phyloP scores from a whole-genome alignment of 2,113 vertebrate species.

The Colossoma macropomum region DNA sequence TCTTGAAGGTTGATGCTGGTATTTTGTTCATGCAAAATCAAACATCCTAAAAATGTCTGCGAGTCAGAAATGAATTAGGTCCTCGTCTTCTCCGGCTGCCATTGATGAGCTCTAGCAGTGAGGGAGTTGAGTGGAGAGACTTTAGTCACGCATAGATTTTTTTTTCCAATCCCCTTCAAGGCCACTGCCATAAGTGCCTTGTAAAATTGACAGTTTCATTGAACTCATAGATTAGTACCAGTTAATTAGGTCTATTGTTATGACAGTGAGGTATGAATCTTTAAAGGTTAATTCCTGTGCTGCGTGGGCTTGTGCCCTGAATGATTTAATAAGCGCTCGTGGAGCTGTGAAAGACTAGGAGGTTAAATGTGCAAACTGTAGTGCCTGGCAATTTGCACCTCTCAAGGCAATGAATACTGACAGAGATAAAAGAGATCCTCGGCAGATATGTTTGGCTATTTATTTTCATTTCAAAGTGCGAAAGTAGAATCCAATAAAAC shows the following conservation, averaged over 20 bases:
- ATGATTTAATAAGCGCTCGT: slow-evolving; percentile 69
- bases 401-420: slow-evolving; percentile 67
- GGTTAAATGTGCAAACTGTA: slow-evolving; percentile 71
- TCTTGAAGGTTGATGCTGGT: slow-evolving; percentile 26
- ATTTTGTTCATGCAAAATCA: slow-evolving; percentile 30
- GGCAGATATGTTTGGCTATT: slow-evolving; percentile 66
- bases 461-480: slow-evolving; percentile 72
- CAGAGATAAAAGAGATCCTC: slow-evolving; percentile 69
- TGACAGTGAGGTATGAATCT: slow-evolving; percentile 73
- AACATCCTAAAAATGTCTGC: slow-evolving; percentile 26
- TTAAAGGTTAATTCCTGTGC: slow-evolving; percentile 64
- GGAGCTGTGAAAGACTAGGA: slow-evolving; percentile 60
- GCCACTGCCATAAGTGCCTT: slow-evolving; percentile 38
- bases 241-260: slow-evolving; percentile 62
- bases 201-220: slow-evolving; percentile 52
- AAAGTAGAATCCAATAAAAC: slow-evolving; percentile 66
- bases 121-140: slow-evolving; percentile 6
- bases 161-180: slow-evolving; percentile 15
- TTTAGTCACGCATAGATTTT: slow-evolving; percentile 31
- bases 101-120: slow-evolving; percentile 13
- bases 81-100: slow-evolving; percentile 24
- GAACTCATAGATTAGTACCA: slow-evolving; percentile 67
- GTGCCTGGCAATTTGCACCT: slow-evolving; percentile 65
- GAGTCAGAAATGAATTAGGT: slow-evolving; percentile 28
- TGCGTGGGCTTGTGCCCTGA: slow-evolving; percentile 65